Conservation (phyloP, 2,797 vertebrate genomes). For the Clarias platycephalus region DNA sequence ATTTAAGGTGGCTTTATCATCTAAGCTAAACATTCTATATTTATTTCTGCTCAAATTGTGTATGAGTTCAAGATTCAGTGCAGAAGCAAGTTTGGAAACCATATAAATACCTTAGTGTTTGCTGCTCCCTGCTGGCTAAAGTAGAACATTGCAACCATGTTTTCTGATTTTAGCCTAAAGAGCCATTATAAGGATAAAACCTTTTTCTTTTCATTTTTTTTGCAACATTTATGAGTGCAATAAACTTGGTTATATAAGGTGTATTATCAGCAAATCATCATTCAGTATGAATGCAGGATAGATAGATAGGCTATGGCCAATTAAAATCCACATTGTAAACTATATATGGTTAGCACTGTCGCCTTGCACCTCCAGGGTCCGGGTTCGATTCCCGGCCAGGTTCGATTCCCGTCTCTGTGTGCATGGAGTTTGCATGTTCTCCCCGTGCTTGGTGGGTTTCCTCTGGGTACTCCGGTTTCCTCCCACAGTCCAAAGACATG, state of each 20-base stretch:
- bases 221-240: not conserved
- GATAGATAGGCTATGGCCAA: not conserved
- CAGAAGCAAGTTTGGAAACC: not conserved
- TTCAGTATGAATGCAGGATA: not conserved
- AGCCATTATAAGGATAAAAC: not conserved
- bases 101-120: constrained; percentile 35
- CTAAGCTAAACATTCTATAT: not conserved
- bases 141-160: not conserved
- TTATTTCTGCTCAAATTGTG: not conserved
- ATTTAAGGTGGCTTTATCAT: not conserved
- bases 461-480: too few relatives aligned
- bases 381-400: too few relatives aligned
- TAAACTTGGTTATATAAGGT: not conserved
- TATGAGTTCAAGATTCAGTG: not conserved
- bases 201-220: not conserved
- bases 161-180: not conserved
- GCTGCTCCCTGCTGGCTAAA: constrained; percentile 45
- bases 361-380: too few relatives aligned
- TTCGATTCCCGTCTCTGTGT: too few relatives aligned
- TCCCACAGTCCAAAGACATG: too few relatives aligned
- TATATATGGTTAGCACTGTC: too few relatives aligned
- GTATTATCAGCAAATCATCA: not conserved
- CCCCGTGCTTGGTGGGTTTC: too few relatives aligned
- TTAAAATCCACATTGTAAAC: not conserved
- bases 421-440: too few relatives aligned